Evolutionary conservation across 2,113 vertebrate genomes (phyloP).

Genomic region (Engystomops pustulosus): DNA sequence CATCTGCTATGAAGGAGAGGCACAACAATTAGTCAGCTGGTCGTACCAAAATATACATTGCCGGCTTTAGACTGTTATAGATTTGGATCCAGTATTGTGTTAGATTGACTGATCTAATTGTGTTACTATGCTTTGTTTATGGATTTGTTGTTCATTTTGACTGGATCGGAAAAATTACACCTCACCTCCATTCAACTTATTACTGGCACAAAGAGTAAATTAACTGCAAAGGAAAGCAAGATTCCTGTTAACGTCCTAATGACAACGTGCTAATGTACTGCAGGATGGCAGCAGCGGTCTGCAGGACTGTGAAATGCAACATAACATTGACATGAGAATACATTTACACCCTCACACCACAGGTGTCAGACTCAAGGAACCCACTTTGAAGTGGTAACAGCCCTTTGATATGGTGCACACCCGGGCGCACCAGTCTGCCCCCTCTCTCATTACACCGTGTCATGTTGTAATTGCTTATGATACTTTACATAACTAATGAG

Average conservation of each 20-base stretch:
- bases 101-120: too few relatives aligned
- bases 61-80: background rate
- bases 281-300: background rate
- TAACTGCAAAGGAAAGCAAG: background rate
- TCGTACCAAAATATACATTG: too few relatives aligned
- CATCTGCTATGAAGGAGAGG: too few relatives aligned
- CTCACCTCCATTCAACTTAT: too few relatives aligned
- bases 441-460: background rate
- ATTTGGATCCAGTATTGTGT: background rate
- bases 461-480: background rate
- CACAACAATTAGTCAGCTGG: too few relatives aligned
- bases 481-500: background rate
- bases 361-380: conserved; percentile 17
- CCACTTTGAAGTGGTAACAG: conserved; percentile 9
- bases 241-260: conserved; percentile 10
- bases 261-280: conserved; percentile 18
- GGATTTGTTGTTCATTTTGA: background rate
- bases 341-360: conserved; percentile 11
- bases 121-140: background rate
- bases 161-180: background rate
- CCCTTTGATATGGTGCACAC: background rate
- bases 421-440: background rate
- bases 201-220: background rate
- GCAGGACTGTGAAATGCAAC: conserved; percentile 3
- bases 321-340: conserved; percentile 9